phyloP scores from a whole-genome alignment of 2,113 vertebrate genomes.

The Solenodon paradoxus region DNA sequence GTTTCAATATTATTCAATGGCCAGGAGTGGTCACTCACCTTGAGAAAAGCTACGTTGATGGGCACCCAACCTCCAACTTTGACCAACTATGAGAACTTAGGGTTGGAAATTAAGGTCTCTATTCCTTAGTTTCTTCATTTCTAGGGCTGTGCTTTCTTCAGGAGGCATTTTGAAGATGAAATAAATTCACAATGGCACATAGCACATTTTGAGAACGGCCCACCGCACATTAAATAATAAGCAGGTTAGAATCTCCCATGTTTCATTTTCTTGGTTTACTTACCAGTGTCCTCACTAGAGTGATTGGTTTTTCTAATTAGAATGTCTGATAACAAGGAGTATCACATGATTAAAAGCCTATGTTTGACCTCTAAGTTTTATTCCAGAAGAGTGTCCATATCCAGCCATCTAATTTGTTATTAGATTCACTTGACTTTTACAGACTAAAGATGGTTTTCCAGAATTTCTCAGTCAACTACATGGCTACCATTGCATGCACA shows the following conservation, averaged over 20 bases:
- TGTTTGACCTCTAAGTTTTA: background rate
- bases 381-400: background rate
- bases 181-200: background rate
- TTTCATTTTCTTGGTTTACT: background rate
- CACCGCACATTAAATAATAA: background rate
- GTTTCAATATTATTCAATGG: background rate
- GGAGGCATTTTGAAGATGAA: background rate
- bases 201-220: background rate
- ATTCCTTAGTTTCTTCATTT: background rate
- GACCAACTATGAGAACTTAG: background rate
- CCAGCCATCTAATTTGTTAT: background rate
- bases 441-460: background rate
- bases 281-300: background rate
- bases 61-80: too few species aligned
- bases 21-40: background rate
- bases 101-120: background rate
- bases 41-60: background rate
- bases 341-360: background rate
- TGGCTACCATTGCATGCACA: background rate
- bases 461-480: background rate
- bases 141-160: background rate
- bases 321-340: background rate
- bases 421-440: background rate
- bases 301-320: background rate
- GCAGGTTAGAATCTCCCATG: background rate